A percentile compares a stretch with the other conserved stretches of the same genome.
Conservation (phyloP, 2,797 vertebrate species). For the Liasis olivaceus region DNA sequence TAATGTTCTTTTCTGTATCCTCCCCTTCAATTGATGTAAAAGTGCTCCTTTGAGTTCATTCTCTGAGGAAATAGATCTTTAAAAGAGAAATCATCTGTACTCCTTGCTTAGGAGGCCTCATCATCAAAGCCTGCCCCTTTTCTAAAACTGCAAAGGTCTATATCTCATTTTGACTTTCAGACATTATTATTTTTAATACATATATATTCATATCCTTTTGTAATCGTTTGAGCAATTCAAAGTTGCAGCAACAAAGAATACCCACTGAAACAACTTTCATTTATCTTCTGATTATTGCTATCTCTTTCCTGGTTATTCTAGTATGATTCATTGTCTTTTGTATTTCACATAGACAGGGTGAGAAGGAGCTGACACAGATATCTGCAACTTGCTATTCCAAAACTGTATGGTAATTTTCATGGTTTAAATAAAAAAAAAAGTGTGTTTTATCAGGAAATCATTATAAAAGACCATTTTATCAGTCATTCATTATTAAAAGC, state of each 20-base stretch:
- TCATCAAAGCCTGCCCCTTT: background rate
- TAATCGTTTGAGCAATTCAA: background rate
- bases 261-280: background rate
- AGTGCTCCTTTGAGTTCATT: background rate
- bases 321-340: background rate
- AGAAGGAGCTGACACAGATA: background rate
- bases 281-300: background rate
- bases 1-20: background rate
- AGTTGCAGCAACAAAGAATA: background rate
- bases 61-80: background rate
- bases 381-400: background rate
- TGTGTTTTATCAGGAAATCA: background rate
- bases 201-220: background rate
- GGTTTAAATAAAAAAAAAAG: background rate
- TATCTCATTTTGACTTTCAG: background rate
- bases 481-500: background rate
- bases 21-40: background rate
- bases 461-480: background rate
- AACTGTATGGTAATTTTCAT: background rate
- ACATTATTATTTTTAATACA: background rate
- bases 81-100: background rate
- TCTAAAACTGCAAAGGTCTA: background rate
- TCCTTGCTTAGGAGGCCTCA: background rate
- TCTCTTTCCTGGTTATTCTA: background rate
- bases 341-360: background rate